These are phyloP conservation scores for Potamilus streckersoni DNA, from an alignment of 1,140 invertebrate genomes.

Conservation along the genomic window DNA sequence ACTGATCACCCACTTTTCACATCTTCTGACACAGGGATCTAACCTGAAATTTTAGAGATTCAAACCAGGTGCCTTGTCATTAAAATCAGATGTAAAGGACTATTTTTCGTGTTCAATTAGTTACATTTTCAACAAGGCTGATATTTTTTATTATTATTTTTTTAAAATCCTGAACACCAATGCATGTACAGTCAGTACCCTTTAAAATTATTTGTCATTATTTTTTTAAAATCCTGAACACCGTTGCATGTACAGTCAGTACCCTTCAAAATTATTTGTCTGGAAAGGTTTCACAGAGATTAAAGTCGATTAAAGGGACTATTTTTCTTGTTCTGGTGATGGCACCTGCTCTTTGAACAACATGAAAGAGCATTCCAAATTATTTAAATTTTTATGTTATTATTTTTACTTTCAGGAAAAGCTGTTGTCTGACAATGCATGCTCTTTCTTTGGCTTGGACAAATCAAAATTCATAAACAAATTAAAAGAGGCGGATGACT, in stretches of 20 bases:
- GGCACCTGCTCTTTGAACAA: neutral
- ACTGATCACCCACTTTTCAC: no score
- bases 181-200: neutral
- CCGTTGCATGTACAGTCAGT: neutral
- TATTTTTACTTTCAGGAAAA: constrained; percentile 49
- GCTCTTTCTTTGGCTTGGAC: constrained; percentile 51
- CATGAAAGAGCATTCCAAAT: neutral
- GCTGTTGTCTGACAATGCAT: constrained; percentile 53
- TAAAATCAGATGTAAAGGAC: no score
- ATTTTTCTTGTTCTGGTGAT: neutral
- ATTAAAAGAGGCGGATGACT: no score
- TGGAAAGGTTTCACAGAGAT: neutral
- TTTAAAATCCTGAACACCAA: no score
- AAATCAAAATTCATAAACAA: constrained; percentile 14
- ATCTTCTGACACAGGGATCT: no score
- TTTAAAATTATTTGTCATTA: neutral
- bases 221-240: no score
- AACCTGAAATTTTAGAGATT: no score
- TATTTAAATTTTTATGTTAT: neutral
- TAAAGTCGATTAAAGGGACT: neutral
- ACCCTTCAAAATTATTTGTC: neutral
- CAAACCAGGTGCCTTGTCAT: no score
- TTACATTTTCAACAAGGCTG: no score
- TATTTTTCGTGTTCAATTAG: no score
- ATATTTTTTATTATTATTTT: no score